Conservation (phyloP, 2,888 invertebrate genomes). For the Invenusta paracnida region DNA sequence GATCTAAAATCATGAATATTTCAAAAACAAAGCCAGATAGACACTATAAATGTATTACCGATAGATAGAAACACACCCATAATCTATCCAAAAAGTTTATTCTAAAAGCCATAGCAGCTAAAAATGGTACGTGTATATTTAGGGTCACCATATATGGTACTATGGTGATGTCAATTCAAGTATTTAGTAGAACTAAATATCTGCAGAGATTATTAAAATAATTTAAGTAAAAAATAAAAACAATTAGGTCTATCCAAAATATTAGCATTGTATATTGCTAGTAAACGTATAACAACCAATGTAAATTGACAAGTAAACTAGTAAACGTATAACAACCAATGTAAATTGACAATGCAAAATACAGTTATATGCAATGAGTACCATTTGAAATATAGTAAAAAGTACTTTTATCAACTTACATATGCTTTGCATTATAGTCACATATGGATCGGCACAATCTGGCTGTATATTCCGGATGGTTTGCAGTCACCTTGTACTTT, state of each 20-base stretch:
- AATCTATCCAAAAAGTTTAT: constrained; percentile 5
- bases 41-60: constrained; percentile 24
- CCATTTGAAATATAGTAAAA: no score
- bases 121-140: not conserved
- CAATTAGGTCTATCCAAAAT: not conserved
- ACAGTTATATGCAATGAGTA: no score
- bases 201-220: not conserved
- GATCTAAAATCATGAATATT: constrained; percentile 23
- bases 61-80: constrained; percentile 25
- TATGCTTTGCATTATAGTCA: not conserved
- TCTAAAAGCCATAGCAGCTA: not conserved
- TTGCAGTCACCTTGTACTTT: not conserved
- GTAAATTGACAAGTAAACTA: no score
- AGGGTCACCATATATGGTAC: not conserved
- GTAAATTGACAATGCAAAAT: no score
- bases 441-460: no score
- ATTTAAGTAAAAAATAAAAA: not conserved
- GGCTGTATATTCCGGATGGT: no score
- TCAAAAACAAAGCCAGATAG: constrained; percentile 27
- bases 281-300: no score
- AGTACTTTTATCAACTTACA: no score
- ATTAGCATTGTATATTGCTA: no score
- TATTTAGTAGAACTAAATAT: not conserved
- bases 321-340: no score
- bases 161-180: not conserved